Evolutionary conservation across 1,140 invertebrate species (phyloP).

Genomic region (Nymphalis io): DNA sequence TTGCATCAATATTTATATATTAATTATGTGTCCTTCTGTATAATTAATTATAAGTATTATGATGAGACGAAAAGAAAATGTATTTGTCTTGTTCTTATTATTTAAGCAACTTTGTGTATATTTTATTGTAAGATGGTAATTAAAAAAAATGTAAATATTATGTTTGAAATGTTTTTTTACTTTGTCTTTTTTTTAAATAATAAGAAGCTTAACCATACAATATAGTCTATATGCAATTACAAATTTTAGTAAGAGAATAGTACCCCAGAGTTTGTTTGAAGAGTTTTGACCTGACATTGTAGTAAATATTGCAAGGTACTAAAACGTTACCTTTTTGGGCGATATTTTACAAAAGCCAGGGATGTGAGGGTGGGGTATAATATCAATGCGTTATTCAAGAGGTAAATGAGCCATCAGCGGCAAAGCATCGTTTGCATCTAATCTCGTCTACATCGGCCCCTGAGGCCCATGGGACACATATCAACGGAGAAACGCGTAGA

Average conservation of each 20-base stretch:
- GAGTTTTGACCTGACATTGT: too few relatives aligned
- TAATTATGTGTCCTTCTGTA: conserved; percentile 24
- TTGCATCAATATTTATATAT: conserved; percentile 46
- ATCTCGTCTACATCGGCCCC: conserved; percentile 61
- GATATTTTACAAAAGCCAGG: conserved; percentile 7
- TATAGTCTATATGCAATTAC: too few relatives aligned
- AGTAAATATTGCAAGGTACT: neutral
- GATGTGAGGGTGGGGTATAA: conserved; percentile 21
- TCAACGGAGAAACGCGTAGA: conserved; percentile 30
- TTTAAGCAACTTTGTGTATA: neutral
- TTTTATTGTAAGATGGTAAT: too few relatives aligned
- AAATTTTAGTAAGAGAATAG: too few relatives aligned
- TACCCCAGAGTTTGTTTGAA: too few relatives aligned
- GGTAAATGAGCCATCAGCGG: conserved; percentile 74
- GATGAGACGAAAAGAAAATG: neutral
- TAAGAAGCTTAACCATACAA: too few relatives aligned
- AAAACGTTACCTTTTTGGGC: neutral
- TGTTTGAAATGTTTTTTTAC: too few relatives aligned
- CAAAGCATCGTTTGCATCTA: conserved; percentile 74
- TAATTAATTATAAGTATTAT: conserved; percentile 8
- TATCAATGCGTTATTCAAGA: conserved; percentile 72
- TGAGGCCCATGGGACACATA: conserved; percentile 39
- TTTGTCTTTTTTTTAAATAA: too few relatives aligned
- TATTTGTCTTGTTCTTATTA: neutral
- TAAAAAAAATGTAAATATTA: too few relatives aligned